These are phyloP conservation scores for Caenorhabditis remanei DNA, from an alignment of 1,140 invertebrate genomes.

Conservation along the genomic window DNA sequence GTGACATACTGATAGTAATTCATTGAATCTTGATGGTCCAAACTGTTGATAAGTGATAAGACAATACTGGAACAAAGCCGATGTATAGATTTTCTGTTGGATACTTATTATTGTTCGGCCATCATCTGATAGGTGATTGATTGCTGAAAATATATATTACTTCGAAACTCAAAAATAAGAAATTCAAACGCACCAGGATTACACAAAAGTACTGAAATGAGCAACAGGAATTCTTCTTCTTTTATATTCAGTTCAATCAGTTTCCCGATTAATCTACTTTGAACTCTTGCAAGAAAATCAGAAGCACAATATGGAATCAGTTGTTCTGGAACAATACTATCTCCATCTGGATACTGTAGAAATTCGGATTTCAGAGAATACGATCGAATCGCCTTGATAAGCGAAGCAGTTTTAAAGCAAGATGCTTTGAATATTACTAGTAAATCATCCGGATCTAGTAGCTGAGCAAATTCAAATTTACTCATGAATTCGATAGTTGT, in stretches of 20 bases:
- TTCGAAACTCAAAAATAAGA: neutral
- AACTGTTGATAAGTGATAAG: neutral
- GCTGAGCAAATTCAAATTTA: conserved; percentile 21
- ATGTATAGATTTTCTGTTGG: conserved; percentile 19
- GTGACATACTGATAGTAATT: conserved; percentile 15
- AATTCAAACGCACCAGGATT: neutral
- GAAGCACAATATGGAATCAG: neutral
- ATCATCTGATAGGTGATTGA: neutral
- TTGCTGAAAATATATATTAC: neutral
- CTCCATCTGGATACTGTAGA: conserved; percentile 20
- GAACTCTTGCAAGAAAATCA: conserved; percentile 4
- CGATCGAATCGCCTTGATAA: conserved; percentile 29
- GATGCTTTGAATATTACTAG: neutral
- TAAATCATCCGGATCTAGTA: neutral
- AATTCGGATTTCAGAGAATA: conserved; percentile 15
- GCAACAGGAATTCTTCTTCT: conserved; percentile 40
- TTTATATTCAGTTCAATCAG: conserved; percentile 16
- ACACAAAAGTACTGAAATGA: neutral
- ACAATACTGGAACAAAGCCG: conserved; percentile 24
- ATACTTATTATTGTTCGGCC: neutral
- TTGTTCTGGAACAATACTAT: conserved; percentile 15
- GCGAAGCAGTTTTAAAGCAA: conserved; percentile 5
- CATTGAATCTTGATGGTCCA: conserved; percentile 17
- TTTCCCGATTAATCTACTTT: conserved; percentile 17
- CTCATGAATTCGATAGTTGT: conserved; percentile 28